Conservation (phyloP, 2,113 vertebrate genomes). For the Bubalus kerabau region DNA sequence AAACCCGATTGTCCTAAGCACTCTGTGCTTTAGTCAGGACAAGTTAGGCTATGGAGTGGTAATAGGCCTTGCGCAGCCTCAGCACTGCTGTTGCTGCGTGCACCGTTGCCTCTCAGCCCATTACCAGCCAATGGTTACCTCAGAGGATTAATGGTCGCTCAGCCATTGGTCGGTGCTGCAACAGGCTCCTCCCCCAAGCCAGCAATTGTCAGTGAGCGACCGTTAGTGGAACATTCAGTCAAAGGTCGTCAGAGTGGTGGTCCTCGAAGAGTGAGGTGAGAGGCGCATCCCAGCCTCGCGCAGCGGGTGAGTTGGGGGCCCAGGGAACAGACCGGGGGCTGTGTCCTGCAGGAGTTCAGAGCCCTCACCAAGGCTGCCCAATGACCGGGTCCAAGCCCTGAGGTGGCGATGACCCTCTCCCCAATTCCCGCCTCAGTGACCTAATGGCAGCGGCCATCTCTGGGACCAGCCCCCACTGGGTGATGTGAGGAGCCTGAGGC, state of each 20-base stretch:
- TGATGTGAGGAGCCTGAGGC: not conserved
- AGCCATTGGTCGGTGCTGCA: not conserved
- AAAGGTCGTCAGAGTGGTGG: not conserved
- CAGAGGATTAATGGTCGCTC: not conserved
- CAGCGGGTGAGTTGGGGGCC: not conserved
- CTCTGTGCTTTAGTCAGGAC: not conserved
- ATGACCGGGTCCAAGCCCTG: not conserved
- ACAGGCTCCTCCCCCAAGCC: not conserved
- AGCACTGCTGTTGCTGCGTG: fast-evolving
- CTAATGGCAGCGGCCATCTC: not conserved
- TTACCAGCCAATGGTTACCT: not conserved
- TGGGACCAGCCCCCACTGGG: not conserved
- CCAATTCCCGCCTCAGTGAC: not conserved
- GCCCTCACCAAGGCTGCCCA: not conserved
- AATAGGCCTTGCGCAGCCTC: not conserved
- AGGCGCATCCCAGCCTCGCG: not conserved
- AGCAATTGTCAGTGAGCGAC: not conserved
- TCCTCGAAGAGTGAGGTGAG: not conserved
- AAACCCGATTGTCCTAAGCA: not conserved
- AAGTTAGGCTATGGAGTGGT: not conserved
- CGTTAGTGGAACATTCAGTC: not conserved
- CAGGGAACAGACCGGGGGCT: not conserved
- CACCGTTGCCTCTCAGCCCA: not conserved
- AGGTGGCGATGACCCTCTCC: not conserved
- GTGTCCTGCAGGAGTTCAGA: not conserved